A percentile compares a stretch with the other conserved stretches of the same genome.
phyloP scores from a whole-genome alignment of 2,888 invertebrate species.

The Rotaria socialis region DNA sequence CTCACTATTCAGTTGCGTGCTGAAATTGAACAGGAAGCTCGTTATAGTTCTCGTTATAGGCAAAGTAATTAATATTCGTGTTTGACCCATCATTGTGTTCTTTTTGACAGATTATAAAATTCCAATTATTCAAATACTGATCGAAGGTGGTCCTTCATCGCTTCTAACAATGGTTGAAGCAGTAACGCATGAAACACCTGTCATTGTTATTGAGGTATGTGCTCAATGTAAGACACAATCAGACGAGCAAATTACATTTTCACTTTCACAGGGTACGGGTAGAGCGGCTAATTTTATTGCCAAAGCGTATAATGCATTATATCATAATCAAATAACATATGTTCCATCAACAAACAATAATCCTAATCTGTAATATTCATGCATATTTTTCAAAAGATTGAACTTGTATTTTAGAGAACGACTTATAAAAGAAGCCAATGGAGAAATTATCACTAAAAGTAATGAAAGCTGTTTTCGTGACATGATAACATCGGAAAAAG shows the following conservation, averaged over 20 bases:
- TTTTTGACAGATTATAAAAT: neutral
- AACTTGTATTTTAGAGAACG: neutral
- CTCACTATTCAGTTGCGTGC: neutral
- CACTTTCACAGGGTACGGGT: neutral
- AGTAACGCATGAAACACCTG: neutral
- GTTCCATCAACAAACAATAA: too few relatives aligned
- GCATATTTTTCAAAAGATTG: too few relatives aligned
- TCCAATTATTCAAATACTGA: neutral
- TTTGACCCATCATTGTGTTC: neutral
- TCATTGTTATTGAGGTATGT: neutral
- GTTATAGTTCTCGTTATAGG: neutral
- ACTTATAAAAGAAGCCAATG: neutral
- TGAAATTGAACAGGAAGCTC: neutral
- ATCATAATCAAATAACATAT: too few relatives aligned
- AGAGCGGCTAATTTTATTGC: neutral
- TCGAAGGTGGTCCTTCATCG: neutral
- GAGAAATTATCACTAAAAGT: neutral
- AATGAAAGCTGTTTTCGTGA: neutral
- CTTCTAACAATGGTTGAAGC: neutral
- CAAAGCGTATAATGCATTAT: neutral
- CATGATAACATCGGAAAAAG: neutral
- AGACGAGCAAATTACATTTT: neutral
- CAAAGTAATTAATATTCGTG: neutral
- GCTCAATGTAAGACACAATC: neutral
- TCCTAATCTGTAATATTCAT: too few relatives aligned